Conservation (phyloP, 2,888 invertebrate genomes). For the Acheta domesticus region DNA sequence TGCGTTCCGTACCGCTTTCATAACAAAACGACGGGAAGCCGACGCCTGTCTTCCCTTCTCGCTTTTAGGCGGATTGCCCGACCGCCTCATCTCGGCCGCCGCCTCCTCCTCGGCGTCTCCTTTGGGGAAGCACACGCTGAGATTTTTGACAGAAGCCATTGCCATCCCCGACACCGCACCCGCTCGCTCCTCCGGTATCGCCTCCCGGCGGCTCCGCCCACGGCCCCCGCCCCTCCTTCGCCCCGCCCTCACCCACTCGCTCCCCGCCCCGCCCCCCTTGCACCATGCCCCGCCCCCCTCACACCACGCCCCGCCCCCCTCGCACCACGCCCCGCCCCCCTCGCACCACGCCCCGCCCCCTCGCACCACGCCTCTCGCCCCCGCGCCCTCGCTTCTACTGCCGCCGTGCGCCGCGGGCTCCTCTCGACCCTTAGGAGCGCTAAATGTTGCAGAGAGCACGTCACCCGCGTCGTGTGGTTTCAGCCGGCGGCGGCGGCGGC, state of each 20-base stretch:
- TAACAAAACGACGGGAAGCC: too few relatives aligned
- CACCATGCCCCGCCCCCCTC: background rate
- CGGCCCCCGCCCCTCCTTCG: background rate
- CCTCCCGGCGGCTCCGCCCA: background rate
- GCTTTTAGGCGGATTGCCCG: slow-evolving; percentile 5
- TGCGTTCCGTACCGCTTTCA: too few relatives aligned
- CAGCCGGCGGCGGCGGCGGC: too few relatives aligned
- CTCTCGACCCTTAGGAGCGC: background rate
- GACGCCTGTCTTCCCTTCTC: background rate
- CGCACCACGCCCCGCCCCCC: background rate
- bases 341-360: background rate
- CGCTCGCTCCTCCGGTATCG: background rate
- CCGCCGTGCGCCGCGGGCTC: background rate
- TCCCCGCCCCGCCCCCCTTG: too few relatives aligned
- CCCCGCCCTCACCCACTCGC: background rate
- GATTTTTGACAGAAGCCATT: background rate
- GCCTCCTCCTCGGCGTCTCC: too few relatives aligned
- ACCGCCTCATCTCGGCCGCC: background rate
- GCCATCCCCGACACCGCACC: background rate
- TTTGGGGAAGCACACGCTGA: background rate
- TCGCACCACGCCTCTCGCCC: background rate
- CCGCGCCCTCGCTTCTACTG: background rate
- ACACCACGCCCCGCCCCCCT: background rate
- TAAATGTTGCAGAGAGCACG: background rate
- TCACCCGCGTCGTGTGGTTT: background rate